phyloP scores from a whole-genome alignment of 30 jellyfish, hydroid and myxozoan species.

The Turritopsis dohrnii region DNA sequence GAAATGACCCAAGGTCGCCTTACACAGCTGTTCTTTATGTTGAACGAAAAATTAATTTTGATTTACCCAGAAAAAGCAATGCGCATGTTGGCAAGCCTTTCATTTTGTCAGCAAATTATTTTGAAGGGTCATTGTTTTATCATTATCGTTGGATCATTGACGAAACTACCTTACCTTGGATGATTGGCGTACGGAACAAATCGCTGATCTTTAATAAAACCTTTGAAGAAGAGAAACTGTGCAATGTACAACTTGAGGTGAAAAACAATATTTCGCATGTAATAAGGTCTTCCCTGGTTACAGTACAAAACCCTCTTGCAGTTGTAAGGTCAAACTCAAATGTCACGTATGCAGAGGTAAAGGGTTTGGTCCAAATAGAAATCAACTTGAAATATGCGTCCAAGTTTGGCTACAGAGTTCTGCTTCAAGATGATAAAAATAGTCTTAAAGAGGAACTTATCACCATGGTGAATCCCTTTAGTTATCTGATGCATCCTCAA shows the following conservation, averaged over 20 bases:
- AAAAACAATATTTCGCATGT: constrained; percentile 32
- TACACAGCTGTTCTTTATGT: background rate
- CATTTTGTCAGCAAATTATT: background rate
- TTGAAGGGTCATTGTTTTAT: background rate
- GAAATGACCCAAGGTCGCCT: background rate
- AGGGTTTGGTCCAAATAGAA: background rate
- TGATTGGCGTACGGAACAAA: background rate
- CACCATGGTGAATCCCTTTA: background rate
- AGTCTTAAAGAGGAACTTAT: background rate
- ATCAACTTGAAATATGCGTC: background rate
- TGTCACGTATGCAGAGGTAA: background rate
- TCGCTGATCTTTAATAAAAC: constrained; percentile 10
- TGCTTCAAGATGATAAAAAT: background rate
- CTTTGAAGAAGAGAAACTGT: constrained; percentile 37
- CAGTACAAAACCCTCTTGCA: constrained; percentile 39
- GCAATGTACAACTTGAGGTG: constrained; percentile 30
- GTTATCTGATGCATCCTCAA: background rate
- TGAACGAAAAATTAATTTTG: background rate
- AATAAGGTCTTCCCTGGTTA: constrained; percentile 9
- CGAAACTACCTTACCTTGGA: constrained; percentile 29
- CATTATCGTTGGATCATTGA: constrained; percentile 34
- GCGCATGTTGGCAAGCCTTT: constrained; percentile 7
- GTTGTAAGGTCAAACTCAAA: background rate
- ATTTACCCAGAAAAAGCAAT: background rate
- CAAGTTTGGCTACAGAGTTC: background rate